Percentiles rank a stretch among this genome's conserved stretches.
These are phyloP conservation scores for Junonia oenone DNA, from an alignment of 2,888 invertebrate genomes.

Conservation along the genomic window DNA sequence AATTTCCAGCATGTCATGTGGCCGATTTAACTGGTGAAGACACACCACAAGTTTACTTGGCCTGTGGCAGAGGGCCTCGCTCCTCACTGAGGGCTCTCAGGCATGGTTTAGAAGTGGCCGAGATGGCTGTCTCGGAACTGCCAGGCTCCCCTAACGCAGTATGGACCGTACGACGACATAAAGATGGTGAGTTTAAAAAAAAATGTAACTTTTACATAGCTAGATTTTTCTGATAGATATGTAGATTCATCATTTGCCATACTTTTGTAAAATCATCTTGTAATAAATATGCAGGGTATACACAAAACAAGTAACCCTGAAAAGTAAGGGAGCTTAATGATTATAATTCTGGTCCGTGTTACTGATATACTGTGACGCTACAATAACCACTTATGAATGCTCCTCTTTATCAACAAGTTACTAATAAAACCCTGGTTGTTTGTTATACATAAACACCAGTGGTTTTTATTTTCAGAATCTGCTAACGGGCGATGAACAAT, in stretches of 20 bases:
- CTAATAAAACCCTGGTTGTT: conserved; percentile 81
- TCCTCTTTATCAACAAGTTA: conserved; percentile 74
- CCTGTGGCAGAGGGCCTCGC: conserved; percentile 97
- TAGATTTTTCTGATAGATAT: background rate
- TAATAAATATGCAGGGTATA: conserved; percentile 41
- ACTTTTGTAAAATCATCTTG: background rate
- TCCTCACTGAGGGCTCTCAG: conserved; percentile 95
- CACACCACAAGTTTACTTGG: conserved; percentile 97
- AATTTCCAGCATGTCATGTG: conserved; percentile 85
- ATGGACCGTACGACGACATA: conserved; percentile 97
- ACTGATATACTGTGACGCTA: conserved; percentile 72
- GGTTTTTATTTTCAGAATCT: conserved; percentile 91
- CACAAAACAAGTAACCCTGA: background rate
- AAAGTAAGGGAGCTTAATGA: conserved; percentile 59
- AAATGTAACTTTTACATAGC: background rate
- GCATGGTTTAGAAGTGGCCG: conserved; percentile 98
- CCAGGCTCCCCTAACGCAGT: conserved; percentile 99
- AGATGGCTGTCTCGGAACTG: conserved; percentile 99
- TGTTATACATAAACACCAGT: conserved; percentile 93
- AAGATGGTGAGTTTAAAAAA: conserved; percentile 90
- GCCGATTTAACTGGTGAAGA: conserved; percentile 98
- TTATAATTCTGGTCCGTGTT: conserved; percentile 78
- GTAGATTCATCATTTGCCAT: background rate
- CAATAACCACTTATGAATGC: conserved; percentile 73
- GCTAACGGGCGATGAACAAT: conserved; percentile 65